Base-by-base conservation (phyloP, 2,113 vertebrate genomes). In the Lagopus muta region DNA sequence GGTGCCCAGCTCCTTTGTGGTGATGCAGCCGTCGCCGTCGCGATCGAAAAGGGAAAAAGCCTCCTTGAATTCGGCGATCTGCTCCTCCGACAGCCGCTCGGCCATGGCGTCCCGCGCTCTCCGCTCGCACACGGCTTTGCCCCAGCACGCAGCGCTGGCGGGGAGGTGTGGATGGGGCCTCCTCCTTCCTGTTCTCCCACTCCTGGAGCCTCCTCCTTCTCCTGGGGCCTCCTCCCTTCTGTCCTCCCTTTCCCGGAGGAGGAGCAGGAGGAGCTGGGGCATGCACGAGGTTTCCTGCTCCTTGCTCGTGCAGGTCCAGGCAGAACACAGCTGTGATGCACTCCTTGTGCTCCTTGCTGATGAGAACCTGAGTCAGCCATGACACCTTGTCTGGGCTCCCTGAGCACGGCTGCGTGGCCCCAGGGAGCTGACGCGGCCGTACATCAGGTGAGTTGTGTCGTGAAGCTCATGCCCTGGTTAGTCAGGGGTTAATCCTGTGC, bases 1-100 rank as follows among this genome's bases (percentile, higher is more conserved):
- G 4, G 98, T 98, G 62, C 98, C 98, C 71, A 99, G 55, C 96
- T 99, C 98, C 96, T 97, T 97, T 34, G 98, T 98, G 91, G 96
- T 98, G 97, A 99, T 98, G 92, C 97, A 97, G 57, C 98, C 98
- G 1, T 99, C 98, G 6, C 98, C 98, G 10, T 99, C 98, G 78
- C 98, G 98, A 97, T 99, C 98, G 8, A 99, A 99, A 90, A 99
- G 98, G 93, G 98, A 98, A 61, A 99, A 99, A 10, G 98, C 98
- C 88, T 98, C 98, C 96, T 98, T 98, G 96, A 98, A 98, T 36
- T 99, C 98, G 3, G 97, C 36, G 6, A 97, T 82, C 2, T 96
- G 48, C 70, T 93, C 90, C 78, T 97, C 93, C 4, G 94, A 92
- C n/a, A 97, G 86, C 38, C 60, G 77, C 67, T 95, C 93, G 4